Evolutionary conservation across 2,888 invertebrate species (phyloP), one percentile per base, ranked within the genome.

Genomic region (Glyphotaelius pellucidus): DNA sequence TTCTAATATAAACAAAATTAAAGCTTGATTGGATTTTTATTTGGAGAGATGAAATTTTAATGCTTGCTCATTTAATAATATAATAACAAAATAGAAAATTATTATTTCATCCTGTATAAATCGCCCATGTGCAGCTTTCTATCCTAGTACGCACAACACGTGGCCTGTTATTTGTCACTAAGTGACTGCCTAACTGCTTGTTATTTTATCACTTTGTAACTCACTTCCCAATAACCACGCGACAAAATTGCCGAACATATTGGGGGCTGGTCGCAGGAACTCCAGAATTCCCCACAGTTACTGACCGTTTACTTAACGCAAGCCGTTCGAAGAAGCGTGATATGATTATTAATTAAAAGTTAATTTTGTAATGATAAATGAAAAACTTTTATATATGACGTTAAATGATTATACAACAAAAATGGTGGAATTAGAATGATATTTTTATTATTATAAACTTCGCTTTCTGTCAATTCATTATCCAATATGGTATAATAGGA

Each of bases 61-160:
- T n/a, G n/a, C n/a, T n/a, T n/a, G n/a, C n/a, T n/a, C n/a, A n/a
- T n/a, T n/a, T n/a, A n/a, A n/a, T n/a, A n/a, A n/a, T n/a, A n/a
- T n/a, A n/a, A n/a, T n/a, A n/a, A n/a, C n/a, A n/a, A n/a, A n/a
- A n/a, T n/a, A n/a, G n/a, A n/a, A n/a, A n/a, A n/a, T n/a, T n/a
- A n/a, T n/a, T n/a, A n/a, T n/a, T n/a, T 2, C 67, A 67, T 7
- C 67, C 67, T 67, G 67, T 67, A 89, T 89, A 79, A 80, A 80
- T 89, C 80, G 88, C n/a, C 88, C 88, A 88, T 88, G 88, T 89
- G 88, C 88, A 79, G 25, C 38, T 32, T 35, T 80, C 35, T 86
- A 38, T 89, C 80, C 30, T 35, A n/a, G 15, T 80, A 32, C 19
- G 67, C 67, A 67, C 88, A 67, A 67, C 88, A 88, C 52, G 52